Base-by-base conservation (phyloP, 2,888 invertebrate species). In the Bibio marci region DNA sequence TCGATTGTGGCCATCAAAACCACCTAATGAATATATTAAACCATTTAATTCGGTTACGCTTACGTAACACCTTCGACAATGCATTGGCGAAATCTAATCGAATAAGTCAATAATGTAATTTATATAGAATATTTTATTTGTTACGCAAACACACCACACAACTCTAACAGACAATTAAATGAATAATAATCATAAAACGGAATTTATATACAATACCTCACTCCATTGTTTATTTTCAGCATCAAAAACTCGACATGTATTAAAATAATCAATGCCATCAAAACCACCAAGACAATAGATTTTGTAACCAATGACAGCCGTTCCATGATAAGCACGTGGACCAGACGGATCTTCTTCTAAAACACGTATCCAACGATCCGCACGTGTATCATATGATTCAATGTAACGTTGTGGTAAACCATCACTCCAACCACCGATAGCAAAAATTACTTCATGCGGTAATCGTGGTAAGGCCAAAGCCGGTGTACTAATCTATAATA, bases 271-370 rank as follows among this genome's bases (percentile, higher is more conserved):
- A 11, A 56, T 49, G n/a, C 90, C 91, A 52, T 92, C 86, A 54
- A 90, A 92, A 4, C 92, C 92, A 1, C 94, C 92, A 46, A 92
- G 80, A 4, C 88, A 78, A 59, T 81, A 91, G 46, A 94, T 85
- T 51, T 80, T 76, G 48, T 71, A 73, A 1, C 80, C 85, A 1
- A 92, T 70, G 0, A 90, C 85, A 0, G 85, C 87, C 1, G 87
- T 83, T n/a, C 91, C 91, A 54, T 92, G 92, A 57, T 92, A 92
- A 1, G 90, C 91, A 38, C 91, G 69, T 1, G 90, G 83, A 18
- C 87, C 88, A 11, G 73, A 71, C 3, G 81, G 76, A 59, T 87
- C 87, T 33, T 80, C 79, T 52, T 85, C 80, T 14, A 50, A 49
- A 18, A 60, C 57, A 38, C 54, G 53, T 37, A 87, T 80, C 88